A percentile compares a stretch with the other conserved stretches of the same genome.
These are phyloP conservation scores for Lottia gigantea DNA, from an alignment of 2,888 invertebrate species.

Conservation along the genomic window DNA sequence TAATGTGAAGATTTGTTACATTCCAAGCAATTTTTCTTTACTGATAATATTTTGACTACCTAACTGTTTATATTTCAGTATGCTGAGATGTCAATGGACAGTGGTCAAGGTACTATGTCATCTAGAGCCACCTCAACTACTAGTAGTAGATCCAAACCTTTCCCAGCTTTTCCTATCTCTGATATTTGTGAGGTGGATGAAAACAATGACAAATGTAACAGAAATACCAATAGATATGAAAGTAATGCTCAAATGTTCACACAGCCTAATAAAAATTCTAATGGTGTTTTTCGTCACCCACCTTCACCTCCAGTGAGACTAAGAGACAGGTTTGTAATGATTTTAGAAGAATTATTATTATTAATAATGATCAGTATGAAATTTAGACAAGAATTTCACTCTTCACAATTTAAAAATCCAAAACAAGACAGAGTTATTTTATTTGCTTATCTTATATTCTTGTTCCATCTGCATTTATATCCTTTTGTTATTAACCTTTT, in stretches of 20 bases:
- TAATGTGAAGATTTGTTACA: too few relatives aligned
- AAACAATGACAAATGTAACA: conserved; percentile 8
- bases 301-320: conserved; percentile 60
- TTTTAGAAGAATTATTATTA: too few relatives aligned
- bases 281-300: conserved; percentile 40
- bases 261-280: conserved; percentile 10
- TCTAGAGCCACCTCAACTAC: conserved; percentile 47
- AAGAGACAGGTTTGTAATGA: conserved; percentile 47
- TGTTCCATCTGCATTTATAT: too few relatives aligned
- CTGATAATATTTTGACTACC: too few relatives aligned
- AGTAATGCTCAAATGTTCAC: conserved; percentile 5
- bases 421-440: too few relatives aligned
- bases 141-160: conserved; percentile 36
- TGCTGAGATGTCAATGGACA: conserved; percentile 63
- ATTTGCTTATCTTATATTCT: too few relatives aligned
- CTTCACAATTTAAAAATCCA: too few relatives aligned
- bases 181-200: conserved; percentile 12
- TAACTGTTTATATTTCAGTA: conserved; percentile 29
- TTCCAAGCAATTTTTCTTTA: too few relatives aligned
- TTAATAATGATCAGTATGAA: too few relatives aligned
- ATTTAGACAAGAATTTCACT: too few relatives aligned
- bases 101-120: conserved; percentile 64
- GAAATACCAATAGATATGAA: conserved; percentile 5
- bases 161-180: conserved; percentile 42
- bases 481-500: too few relatives aligned